Evolutionary conservation across 2,113 vertebrate genomes (phyloP).

Genomic region (Tragelaphus strepsiceros): DNA sequence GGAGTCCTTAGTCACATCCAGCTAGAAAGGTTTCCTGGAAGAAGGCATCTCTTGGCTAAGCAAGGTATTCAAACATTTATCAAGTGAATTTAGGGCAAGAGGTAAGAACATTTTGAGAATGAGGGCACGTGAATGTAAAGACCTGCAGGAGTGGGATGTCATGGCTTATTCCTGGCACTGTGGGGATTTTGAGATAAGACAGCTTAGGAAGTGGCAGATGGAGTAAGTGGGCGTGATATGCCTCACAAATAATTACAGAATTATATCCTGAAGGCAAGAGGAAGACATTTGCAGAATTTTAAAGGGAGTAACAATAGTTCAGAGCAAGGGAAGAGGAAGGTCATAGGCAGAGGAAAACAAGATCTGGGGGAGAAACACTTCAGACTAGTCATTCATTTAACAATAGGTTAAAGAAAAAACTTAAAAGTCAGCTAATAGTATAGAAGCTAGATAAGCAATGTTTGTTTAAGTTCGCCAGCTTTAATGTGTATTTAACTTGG

Average conservation of each 20-base stretch:
- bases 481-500: slow-evolving; percentile 44
- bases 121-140: not conserved
- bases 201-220: not conserved
- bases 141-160: not conserved
- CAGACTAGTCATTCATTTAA: slow-evolving; percentile 20
- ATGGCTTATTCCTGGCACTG: not conserved
- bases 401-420: slow-evolving; percentile 9
- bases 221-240: not conserved
- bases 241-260: not conserved
- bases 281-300: not conserved
- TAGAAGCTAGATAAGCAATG: slow-evolving; percentile 44
- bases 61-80: not conserved
- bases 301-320: not conserved
- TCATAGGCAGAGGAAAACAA: not conserved
- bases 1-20: not conserved
- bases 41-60: not conserved
- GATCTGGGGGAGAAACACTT: slow-evolving; percentile 12
- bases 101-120: not conserved
- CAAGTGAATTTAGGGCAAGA: not conserved
- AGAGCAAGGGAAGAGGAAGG: not conserved
- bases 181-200: not conserved
- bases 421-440: slow-evolving; percentile 18
- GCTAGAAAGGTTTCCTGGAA: not conserved
- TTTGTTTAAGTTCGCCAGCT: not conserved
- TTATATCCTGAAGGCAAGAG: not conserved